Base-by-base conservation (phyloP, 23 tunicate genomes). In the Ascidia mentula region DNA sequence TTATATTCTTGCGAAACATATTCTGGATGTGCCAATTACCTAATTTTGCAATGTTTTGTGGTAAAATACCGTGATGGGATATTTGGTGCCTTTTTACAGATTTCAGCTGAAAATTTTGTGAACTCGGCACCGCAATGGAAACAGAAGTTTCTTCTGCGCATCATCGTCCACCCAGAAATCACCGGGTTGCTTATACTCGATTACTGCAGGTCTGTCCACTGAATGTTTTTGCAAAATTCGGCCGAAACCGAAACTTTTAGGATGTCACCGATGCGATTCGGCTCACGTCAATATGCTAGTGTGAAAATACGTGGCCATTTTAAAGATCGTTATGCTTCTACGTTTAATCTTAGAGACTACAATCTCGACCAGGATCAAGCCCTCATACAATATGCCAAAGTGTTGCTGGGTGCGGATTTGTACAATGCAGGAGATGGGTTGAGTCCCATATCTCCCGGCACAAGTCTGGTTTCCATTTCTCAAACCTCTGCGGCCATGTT, bases 61-160 rank as follows among this genome's bases (percentile, higher is more conserved):
- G n/a, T n/a, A n/a, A n/a, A n/a, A n/a, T n/a, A n/a, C n/a, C n/a
- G n/a, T n/a, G n/a, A n/a, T n/a, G n/a, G n/a, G n/a, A n/a, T n/a
- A n/a, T 46, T 61, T 40, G 7, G 24, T 53, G 22, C 4, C 42
- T 71, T 37, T 74, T 33, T 69, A 26, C 72, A 90, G 95, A 80
- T 90, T 40, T 65, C 95, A 26, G 79, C 35, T n/a, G 95, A 90
- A 30, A 59, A 85, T 9, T 46, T 79, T 0, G 45, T 79, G 0
- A 26, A 73, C 46, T 75, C 95, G 24, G 35, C 85, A 5, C 80
- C 35, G 31, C 81, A 88, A 36, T 69, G 85, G 85, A 90, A 84
- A 34, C 45, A 72, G 60, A 76, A 69, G 30, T 76, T 46, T 37
- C 65, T 90, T 12, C 34, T 33, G 26, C 60, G 35, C 7, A 36